These are phyloP conservation scores for Xenopus laevis DNA, from an alignment of 2,113 vertebrate genomes.

Conservation along the genomic window DNA sequence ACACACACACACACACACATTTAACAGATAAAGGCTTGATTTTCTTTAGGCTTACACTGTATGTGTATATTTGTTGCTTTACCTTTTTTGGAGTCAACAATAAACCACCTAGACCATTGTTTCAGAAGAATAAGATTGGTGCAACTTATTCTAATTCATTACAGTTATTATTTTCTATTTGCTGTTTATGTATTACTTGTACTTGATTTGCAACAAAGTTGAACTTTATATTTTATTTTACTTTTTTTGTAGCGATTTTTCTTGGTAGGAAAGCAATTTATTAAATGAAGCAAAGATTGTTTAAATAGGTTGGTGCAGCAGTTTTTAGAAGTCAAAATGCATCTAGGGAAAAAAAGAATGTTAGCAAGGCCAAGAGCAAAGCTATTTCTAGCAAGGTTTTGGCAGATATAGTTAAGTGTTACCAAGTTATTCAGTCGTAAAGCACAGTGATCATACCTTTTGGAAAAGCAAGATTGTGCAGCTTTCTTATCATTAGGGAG, in stretches of 20 bases:
- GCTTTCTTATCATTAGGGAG: slow-evolving; percentile 15
- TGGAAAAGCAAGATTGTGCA: slow-evolving; percentile 31
- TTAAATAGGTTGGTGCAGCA: slow-evolving; percentile 36
- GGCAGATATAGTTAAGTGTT: slow-evolving; percentile 31
- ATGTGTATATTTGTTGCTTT: too few relatives aligned
- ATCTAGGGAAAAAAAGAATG: slow-evolving; percentile 30
- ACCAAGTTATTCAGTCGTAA: slow-evolving; percentile 33
- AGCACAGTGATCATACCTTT: slow-evolving; percentile 33
- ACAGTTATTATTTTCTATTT: too few relatives aligned
- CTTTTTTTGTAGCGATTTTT: background rate
- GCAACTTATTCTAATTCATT: too few relatives aligned
- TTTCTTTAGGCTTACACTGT: too few relatives aligned
- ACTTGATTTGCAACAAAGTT: too few relatives aligned
- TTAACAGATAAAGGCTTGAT: too few relatives aligned
- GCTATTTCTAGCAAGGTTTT: slow-evolving; percentile 40
- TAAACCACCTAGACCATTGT: too few relatives aligned
- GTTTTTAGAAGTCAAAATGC: slow-evolving; percentile 18
- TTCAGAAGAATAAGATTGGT: too few relatives aligned
- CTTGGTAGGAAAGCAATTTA: slow-evolving; percentile 17
- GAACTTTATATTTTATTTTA: too few relatives aligned
- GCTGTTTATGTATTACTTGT: too few relatives aligned
- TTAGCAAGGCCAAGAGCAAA: slow-evolving; percentile 40
- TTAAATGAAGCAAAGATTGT: slow-evolving; percentile 32
- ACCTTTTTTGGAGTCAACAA: too few relatives aligned
- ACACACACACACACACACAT: too few relatives aligned